Conservation (phyloP, 1,140 invertebrate species). For the Chymomyza costata region DNA sequence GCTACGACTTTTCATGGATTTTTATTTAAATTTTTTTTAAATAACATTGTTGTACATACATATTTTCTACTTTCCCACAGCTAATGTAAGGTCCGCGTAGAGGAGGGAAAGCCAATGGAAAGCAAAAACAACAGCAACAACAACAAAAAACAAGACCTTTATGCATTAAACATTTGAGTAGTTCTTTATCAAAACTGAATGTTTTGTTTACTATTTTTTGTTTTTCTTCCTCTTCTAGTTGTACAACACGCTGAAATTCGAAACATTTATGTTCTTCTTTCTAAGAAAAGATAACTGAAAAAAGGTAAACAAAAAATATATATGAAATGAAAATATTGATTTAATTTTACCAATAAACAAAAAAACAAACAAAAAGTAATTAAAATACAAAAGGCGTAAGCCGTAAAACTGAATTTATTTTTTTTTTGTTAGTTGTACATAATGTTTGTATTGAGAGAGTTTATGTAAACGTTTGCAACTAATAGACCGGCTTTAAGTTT, state of each 20-base stretch:
- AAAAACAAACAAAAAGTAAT: too few relatives aligned
- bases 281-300: constrained; percentile 71
- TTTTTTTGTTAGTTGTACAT: too few relatives aligned
- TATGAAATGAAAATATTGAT: constrained; percentile 69
- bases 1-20: too few relatives aligned
- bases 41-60: constrained; percentile 70
- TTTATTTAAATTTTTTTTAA: constrained; percentile 41
- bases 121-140: too few relatives aligned
- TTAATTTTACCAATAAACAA: constrained; percentile 72
- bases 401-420: too few relatives aligned
- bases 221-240: constrained; percentile 69
- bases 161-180: constrained; percentile 34
- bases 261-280: constrained; percentile 71
- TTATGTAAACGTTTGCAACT: too few relatives aligned
- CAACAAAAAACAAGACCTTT: constrained; percentile 21
- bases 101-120: constrained; percentile 21
- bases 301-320: constrained; percentile 57
- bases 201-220: too few relatives aligned
- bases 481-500: too few relatives aligned
- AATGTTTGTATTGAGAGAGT: too few relatives aligned
- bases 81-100: constrained; percentile 51
- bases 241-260: constrained; percentile 68
- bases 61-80: constrained; percentile 69
- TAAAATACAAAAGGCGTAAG: constrained; percentile 47
- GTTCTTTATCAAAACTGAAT: too few relatives aligned